Conservation (phyloP, 1,140 invertebrate species). For the Mylabris phalerata region DNA sequence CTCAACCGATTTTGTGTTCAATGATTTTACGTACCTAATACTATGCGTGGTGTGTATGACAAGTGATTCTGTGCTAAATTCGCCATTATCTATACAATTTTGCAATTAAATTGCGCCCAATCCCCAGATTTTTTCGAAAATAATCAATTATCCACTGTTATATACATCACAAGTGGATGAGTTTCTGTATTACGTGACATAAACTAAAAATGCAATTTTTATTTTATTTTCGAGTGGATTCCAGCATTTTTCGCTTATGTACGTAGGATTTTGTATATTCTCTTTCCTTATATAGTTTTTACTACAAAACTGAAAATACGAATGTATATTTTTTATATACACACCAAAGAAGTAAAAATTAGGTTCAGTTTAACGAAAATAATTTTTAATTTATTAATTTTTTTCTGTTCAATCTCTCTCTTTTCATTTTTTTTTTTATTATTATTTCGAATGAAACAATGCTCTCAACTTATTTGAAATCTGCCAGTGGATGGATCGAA, state of each 20-base stretch:
- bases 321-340: slow-evolving; percentile 43
- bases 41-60: slow-evolving; percentile 40
- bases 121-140: slow-evolving; percentile 5
- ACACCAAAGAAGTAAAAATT: slow-evolving; percentile 43
- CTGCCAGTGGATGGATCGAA: not conserved
- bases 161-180: slow-evolving; percentile 38
- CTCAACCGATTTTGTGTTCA: slow-evolving; percentile 41
- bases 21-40: slow-evolving; percentile 38
- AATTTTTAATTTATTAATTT: slow-evolving; percentile 10
- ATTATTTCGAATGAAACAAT: slow-evolving; percentile 2
- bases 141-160: slow-evolving; percentile 25
- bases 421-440: slow-evolving; percentile 1
- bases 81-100: slow-evolving; percentile 27
- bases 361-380: slow-evolving; percentile 24
- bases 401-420: slow-evolving; percentile 1
- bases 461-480: not conserved
- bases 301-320: slow-evolving; percentile 40
- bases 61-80: slow-evolving; percentile 24
- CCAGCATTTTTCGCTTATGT: slow-evolving; percentile 36
- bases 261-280: slow-evolving; percentile 35
- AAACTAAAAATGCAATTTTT: slow-evolving; percentile 29
- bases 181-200: slow-evolving; percentile 30
- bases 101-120: not conserved
- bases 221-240: not conserved
- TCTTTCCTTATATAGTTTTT: slow-evolving; percentile 37